These are phyloP conservation scores for Apocheima hispidaria DNA, from an alignment of 2,888 invertebrate species.

Conservation along the genomic window DNA sequence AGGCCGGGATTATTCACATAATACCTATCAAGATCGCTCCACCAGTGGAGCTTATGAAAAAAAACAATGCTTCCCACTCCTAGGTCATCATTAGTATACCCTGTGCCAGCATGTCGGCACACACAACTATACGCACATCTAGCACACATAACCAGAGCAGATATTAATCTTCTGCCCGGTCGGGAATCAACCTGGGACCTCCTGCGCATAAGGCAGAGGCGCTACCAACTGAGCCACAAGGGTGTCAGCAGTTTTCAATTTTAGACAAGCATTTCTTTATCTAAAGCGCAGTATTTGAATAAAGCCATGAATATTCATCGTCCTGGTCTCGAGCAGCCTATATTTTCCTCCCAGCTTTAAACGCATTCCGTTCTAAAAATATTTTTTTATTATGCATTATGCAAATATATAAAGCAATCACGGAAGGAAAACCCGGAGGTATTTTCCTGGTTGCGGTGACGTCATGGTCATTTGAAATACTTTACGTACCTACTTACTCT, in stretches of 20 bases:
- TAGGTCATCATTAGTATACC: too few relatives aligned
- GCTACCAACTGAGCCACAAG: too few relatives aligned
- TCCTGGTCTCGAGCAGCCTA: constrained; percentile 14
- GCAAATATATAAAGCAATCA: constrained; percentile 41
- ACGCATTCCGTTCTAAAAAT: constrained; percentile 43
- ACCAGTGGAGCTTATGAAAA: too few relatives aligned
- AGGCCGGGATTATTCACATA: too few relatives aligned
- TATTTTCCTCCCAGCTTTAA: constrained; percentile 41
- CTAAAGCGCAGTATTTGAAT: constrained; percentile 16
- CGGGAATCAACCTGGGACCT: too few relatives aligned
- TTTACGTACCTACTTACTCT: background rate
- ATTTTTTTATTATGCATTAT: constrained; percentile 47
- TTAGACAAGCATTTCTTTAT: background rate
- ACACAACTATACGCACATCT: too few relatives aligned
- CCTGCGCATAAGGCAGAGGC: too few relatives aligned
- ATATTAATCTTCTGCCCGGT: too few relatives aligned
- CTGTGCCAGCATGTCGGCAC: too few relatives aligned
- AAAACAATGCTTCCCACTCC: too few relatives aligned
- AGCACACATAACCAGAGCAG: too few relatives aligned
- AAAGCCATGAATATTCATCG: constrained; percentile 26
- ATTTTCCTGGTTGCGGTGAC: background rate
- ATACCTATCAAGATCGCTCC: too few relatives aligned
- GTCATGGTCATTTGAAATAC: constrained; percentile 3
- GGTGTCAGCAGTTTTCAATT: background rate
- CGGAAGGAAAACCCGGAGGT: constrained; percentile 16